Evolutionary conservation across 2,888 invertebrate genomes (phyloP).

Genomic region (Meandrusa payeni): DNA sequence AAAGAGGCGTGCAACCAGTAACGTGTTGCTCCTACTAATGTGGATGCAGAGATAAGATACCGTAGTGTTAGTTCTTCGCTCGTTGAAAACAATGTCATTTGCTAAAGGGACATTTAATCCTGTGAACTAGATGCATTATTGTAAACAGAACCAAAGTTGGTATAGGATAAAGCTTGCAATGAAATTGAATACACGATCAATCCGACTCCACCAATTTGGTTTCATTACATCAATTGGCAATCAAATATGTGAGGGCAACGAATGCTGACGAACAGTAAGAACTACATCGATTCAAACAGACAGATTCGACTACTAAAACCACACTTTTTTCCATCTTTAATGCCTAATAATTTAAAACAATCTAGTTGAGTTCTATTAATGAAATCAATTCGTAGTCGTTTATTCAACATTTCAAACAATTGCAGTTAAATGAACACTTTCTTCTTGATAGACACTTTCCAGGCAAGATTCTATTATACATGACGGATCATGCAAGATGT

Average conservation of each 20-base stretch:
- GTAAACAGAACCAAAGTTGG: conserved; percentile 33
- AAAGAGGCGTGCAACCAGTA: conserved; percentile 47
- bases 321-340: too few relatives aligned
- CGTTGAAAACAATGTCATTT: conserved; percentile 54
- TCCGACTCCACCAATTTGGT: conserved; percentile 47
- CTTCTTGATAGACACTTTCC: too few relatives aligned
- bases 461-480: too few relatives aligned
- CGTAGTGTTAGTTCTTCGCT: conserved; percentile 46
- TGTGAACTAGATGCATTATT: conserved; percentile 37
- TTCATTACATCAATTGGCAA: conserved; percentile 58
- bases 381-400: too few relatives aligned
- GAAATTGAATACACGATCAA: conserved; percentile 23
- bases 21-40: conserved; percentile 56
- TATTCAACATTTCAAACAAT: too few relatives aligned
- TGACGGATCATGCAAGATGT: too few relatives aligned
- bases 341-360: too few relatives aligned
- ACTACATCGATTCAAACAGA: too few relatives aligned
- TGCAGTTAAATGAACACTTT: too few relatives aligned
- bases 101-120: conserved; percentile 44
- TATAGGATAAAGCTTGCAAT: conserved; percentile 34
- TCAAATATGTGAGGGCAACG: conserved; percentile 26
- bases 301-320: too few relatives aligned
- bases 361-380: too few relatives aligned
- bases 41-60: conserved; percentile 60
- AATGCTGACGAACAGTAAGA: not conserved